These are phyloP conservation scores for Nemurella pictetii DNA, from an alignment of 2,888 invertebrate genomes.

Conservation along the genomic window DNA sequence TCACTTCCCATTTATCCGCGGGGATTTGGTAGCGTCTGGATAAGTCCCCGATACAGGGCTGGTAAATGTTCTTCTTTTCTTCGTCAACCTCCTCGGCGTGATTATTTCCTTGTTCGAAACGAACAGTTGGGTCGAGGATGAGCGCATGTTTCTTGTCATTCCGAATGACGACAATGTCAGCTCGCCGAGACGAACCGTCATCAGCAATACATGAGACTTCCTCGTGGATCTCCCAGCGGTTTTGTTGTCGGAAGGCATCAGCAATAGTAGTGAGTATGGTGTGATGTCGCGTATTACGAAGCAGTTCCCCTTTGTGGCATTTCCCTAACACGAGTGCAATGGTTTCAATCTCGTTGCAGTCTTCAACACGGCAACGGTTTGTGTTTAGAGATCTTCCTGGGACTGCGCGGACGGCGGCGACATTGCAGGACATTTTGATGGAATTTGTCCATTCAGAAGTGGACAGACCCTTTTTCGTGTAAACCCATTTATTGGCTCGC, in stretches of 20 bases:
- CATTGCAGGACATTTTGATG: background rate
- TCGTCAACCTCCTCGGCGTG: background rate
- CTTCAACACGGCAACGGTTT: background rate
- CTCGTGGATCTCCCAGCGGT: background rate
- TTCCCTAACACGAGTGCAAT: background rate
- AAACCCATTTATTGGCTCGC: too few relatives aligned
- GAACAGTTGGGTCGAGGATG: background rate
- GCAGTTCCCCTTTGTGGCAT: background rate
- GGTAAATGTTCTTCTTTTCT: background rate
- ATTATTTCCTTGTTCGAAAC: background rate
- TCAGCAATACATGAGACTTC: background rate
- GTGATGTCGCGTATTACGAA: background rate
- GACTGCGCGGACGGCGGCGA: background rate
- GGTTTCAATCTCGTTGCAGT: constrained; percentile 9
- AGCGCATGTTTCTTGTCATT: background rate
- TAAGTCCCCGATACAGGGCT: background rate
- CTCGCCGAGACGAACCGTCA: background rate
- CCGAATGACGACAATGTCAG: too few relatives aligned
- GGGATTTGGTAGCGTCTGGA: background rate
- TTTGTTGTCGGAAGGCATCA: background rate
- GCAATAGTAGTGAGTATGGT: too few relatives aligned
- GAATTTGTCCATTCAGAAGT: background rate
- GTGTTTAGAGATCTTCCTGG: background rate
- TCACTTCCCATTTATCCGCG: too few relatives aligned
- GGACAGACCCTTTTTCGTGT: too few relatives aligned